These are phyloP conservation scores for Geophilus truncorum DNA, from an alignment of 2,888 invertebrate genomes.

Conservation along the genomic window DNA sequence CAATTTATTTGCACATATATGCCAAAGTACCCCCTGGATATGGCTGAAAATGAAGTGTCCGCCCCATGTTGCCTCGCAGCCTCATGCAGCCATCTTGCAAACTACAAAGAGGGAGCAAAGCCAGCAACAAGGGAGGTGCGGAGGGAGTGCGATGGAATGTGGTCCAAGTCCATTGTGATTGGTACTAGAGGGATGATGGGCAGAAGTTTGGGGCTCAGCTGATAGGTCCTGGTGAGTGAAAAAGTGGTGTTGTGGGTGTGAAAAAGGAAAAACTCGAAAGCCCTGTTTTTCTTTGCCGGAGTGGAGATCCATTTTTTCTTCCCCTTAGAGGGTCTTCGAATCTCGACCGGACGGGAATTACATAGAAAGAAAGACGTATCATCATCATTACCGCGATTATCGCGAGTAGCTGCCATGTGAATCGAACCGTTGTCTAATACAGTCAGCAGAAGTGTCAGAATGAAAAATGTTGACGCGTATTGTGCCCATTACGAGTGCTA, in stretches of 20 bases:
- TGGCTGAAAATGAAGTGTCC: constrained; percentile 22
- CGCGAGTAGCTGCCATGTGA: constrained; percentile 14
- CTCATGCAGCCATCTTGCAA: constrained; percentile 4
- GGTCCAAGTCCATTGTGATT: not conserved
- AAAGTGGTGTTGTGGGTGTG: constrained; percentile 8
- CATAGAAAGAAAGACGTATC: not conserved
- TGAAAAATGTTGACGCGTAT: constrained; percentile 15
- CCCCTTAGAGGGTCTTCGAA: not conserved
- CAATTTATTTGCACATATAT: constrained; percentile 18
- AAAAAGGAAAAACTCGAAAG: not conserved
- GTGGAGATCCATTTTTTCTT: not conserved
- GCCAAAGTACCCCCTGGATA: constrained; percentile 18
- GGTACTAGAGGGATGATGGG: constrained; percentile 4
- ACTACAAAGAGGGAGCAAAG: not conserved
- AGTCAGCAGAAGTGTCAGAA: constrained; percentile 22
- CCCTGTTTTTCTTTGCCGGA: constrained; percentile 6
- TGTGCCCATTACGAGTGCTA: not conserved
- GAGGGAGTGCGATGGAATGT: not conserved
- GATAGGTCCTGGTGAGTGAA: constrained; percentile 11
- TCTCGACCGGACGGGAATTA: not conserved
- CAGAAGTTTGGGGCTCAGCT: not conserved
- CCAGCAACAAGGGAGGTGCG: not conserved
- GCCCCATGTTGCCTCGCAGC: constrained; percentile 19
- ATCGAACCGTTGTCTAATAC: constrained; percentile 17
- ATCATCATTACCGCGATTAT: constrained; percentile 11